Evolutionary conservation across 2,888 invertebrate genomes (phyloP).

Genomic region (Lochmaea crataegi): DNA sequence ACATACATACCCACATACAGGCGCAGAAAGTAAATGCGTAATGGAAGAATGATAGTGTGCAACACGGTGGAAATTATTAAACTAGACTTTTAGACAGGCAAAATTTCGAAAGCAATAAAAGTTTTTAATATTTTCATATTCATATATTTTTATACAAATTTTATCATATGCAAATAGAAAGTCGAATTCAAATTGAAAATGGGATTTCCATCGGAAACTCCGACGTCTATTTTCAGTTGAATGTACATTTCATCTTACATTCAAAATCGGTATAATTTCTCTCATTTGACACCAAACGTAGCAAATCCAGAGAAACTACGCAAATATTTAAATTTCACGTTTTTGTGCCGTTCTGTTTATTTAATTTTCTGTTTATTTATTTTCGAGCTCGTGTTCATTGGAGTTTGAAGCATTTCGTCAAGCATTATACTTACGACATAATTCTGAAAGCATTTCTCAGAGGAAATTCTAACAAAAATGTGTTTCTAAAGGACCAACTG

Average conservation of each 20-base stretch:
- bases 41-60: no score
- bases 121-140: no score
- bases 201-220: no score
- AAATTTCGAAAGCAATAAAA: no score
- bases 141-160: no score
- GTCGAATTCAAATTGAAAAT: no score
- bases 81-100: no score
- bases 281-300: background rate
- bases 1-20: no score
- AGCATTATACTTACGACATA: background rate
- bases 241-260: background rate
- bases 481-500: background rate
- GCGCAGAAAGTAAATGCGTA: no score
- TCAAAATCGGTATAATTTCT: background rate
- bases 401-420: background rate
- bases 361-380: constrained; percentile 4
- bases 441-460: background rate
- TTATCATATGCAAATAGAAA: no score
- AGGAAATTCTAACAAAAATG: background rate
- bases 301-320: background rate
- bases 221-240: no score
- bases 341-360: constrained; percentile 1
- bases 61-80: no score
- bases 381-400: background rate
- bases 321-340: background rate